Evolutionary conservation across 1,140 invertebrate species (phyloP).

Genomic region (Probaryconus sp.): DNA sequence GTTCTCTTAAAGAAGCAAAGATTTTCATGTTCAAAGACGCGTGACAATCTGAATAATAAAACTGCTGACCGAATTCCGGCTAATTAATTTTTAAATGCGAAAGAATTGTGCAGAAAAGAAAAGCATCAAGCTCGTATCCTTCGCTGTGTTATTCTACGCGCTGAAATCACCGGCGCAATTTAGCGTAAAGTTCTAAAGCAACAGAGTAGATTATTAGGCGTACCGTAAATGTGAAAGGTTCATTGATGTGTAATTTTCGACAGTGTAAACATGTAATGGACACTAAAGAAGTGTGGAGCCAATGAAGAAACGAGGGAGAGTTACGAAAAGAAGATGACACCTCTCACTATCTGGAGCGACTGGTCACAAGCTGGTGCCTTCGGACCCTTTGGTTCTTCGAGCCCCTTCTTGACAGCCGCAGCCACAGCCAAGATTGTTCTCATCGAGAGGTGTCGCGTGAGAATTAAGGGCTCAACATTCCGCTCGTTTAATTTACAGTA

Average conservation of each 20-base stretch:
- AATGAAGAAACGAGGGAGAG: conserved; percentile 50
- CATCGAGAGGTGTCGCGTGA: conserved; percentile 59
- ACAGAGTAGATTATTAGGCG: conserved; percentile 31
- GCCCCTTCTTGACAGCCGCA: conserved; percentile 55
- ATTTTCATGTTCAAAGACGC: no score
- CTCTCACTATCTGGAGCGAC: conserved; percentile 56
- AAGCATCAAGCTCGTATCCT: no score
- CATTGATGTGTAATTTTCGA: conserved; percentile 36
- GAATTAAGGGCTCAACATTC: conserved; percentile 54
- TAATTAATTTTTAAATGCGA: no score
- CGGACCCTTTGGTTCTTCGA: conserved; percentile 42
- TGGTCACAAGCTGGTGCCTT: conserved; percentile 59
- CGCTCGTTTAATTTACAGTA: conserved; percentile 55
- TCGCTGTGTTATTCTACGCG: no score
- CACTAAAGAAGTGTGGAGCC: conserved; percentile 38
- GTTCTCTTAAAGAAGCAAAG: no score
- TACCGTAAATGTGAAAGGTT: conserved; percentile 36
- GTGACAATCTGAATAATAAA: no score
- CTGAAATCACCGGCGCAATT: no score
- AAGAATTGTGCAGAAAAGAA: no score
- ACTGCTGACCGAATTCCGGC: no score
- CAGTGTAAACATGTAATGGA: conserved; percentile 59
- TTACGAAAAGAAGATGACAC: conserved; percentile 48
- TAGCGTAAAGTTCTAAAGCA: conserved; percentile 11
- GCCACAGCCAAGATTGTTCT: conserved; percentile 57